Conservation (phyloP, 2,113 vertebrate species). For the Pterocles orientalis region DNA sequence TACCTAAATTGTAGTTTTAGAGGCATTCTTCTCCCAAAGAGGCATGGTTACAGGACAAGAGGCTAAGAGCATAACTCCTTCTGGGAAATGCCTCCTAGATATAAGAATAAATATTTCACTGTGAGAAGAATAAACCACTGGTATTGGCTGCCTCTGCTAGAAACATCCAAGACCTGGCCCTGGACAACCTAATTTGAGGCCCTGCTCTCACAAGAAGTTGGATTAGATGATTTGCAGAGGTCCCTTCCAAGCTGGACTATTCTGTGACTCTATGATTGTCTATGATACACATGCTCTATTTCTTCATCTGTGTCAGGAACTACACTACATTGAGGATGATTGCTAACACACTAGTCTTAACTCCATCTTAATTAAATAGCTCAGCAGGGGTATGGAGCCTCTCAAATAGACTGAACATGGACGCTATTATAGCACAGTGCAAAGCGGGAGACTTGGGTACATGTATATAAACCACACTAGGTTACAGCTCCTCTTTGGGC, state of each 20-base stretch:
- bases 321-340: background rate
- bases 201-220: background rate
- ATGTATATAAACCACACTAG: background rate
- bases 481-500: background rate
- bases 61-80: background rate
- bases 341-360: background rate
- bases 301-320: background rate
- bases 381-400: background rate
- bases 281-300: background rate
- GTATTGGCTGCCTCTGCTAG: background rate
- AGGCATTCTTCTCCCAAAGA: background rate
- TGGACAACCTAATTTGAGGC: background rate
- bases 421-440: background rate
- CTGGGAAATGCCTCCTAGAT: background rate
- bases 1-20: background rate
- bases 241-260: background rate
- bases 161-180: background rate
- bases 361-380: background rate
- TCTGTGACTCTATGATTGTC: background rate
- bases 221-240: background rate
- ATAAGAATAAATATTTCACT: background rate
- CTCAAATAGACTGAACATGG: background rate
- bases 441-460: background rate
- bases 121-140: background rate
- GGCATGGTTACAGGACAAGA: background rate